These are phyloP conservation scores for Drosophila macrospina DNA, from an alignment of 2,888 invertebrate species.

Conservation along the genomic window DNA sequence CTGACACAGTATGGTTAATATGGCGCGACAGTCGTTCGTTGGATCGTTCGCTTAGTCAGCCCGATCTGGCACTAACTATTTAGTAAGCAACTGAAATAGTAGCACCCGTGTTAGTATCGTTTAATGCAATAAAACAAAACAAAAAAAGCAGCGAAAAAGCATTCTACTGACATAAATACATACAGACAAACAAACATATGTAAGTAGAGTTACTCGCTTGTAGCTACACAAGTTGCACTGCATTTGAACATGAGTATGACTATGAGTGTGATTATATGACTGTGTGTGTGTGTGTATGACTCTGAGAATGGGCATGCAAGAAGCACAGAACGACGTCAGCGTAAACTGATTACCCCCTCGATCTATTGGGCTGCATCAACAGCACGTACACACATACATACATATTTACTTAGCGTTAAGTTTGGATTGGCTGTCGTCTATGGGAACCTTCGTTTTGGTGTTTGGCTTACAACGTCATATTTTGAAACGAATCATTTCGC, in stretches of 20 bases:
- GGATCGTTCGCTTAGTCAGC: constrained; percentile 77
- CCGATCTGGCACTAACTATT: constrained; percentile 76
- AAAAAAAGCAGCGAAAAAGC: neutral
- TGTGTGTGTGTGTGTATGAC: constrained; percentile 31
- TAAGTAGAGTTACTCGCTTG: constrained; percentile 63
- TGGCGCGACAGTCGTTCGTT: constrained; percentile 68
- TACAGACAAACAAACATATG: constrained; percentile 24
- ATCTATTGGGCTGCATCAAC: constrained; percentile 62
- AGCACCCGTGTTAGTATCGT: constrained; percentile 79
- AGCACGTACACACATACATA: constrained; percentile 55
- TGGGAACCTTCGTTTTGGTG: constrained; percentile 73
- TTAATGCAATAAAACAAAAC: constrained; percentile 63
- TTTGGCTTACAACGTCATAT: constrained; percentile 60
- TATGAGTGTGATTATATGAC: constrained; percentile 3
- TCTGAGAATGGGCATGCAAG: constrained; percentile 62
- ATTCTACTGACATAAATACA: constrained; percentile 41
- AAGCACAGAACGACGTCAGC: constrained; percentile 72
- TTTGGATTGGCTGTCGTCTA: constrained; percentile 43
- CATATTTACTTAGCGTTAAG: constrained; percentile 27
- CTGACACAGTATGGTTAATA: constrained; percentile 70
- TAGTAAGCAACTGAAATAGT: constrained; percentile 82
- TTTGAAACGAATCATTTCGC: constrained; percentile 40
- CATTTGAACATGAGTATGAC: constrained; percentile 69
- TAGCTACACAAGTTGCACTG: constrained; percentile 39
- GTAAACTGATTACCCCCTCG: constrained; percentile 75